Conservation (phyloP, 2,113 vertebrate species). For the Colius striatus region DNA sequence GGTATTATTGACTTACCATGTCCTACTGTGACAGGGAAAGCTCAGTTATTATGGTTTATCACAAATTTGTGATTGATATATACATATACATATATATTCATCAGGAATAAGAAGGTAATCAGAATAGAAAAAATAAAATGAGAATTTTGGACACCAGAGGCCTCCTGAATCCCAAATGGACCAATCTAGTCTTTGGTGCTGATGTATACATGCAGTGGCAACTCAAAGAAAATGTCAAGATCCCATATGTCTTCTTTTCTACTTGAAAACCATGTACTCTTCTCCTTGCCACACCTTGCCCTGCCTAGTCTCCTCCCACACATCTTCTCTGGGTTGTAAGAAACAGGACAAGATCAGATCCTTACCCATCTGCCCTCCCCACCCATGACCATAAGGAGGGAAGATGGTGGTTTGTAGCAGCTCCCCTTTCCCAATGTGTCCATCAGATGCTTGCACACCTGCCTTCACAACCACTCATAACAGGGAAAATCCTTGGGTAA, state of each 20-base stretch:
- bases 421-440: background rate
- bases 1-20: background rate
- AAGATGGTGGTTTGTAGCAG: background rate
- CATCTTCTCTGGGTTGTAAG: background rate
- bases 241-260: background rate
- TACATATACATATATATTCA: background rate
- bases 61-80: background rate
- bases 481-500: conserved; percentile 4
- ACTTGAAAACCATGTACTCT: background rate
- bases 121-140: background rate
- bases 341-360: background rate
- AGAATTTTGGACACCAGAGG: background rate
- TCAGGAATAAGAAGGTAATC: background rate
- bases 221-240: background rate
- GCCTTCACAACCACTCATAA: background rate
- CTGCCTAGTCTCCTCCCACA: background rate
- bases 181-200: background rate
- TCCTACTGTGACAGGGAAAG: background rate
- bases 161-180: background rate
- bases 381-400: background rate
- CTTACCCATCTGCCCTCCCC: background rate
- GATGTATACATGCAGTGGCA: background rate
- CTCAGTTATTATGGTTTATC: background rate
- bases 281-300: background rate
- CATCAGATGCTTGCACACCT: background rate